Evolutionary conservation across 2,113 vertebrate species (phyloP), one percentile per base, ranked within the genome.

Genomic region (Phyllostomus hastatus): DNA sequence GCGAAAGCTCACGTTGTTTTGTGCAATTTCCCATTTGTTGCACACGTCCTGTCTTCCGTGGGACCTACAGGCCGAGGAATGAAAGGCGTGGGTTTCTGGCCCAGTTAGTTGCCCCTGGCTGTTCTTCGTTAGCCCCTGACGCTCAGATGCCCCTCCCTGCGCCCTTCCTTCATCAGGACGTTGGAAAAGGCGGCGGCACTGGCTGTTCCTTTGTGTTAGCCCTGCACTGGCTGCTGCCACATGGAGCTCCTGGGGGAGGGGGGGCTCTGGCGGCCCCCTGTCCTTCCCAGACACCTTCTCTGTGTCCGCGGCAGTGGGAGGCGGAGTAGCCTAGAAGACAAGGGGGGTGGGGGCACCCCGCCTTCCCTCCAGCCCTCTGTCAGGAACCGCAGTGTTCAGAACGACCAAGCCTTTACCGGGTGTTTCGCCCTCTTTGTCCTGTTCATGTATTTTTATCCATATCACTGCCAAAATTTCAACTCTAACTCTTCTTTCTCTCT

Each of bases 231-330:
- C 48, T 43, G 70, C 31, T 24, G 57, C 57, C 7, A 9, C 85
- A n/a, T 28, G 28, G 75, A 11, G 10, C 8, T 48, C 35, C n/a
- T 48, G 41, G 0, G 6, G 43, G 43, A 7, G 46, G 0, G 6
- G 46, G 0, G 6, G 2, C 31, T 19, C 78, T 50, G 10, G 17
- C 5, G 50, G 7, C 50, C 67, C 67, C 2, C 16, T 41, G 15
- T 82, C 26, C 98, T 97, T 99, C 99, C 4, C 99, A 98, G 52
- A 99, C 99, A 67, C 98, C 99, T 99, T 31, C 26, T 61, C 80
- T 57, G 7, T 28, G 33, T 35, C 57, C 28, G n/a, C 4, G 28
- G 24, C 54, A 7, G 24, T 16, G 46, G 52, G 70, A 61, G 82
- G 64, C 12, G 17, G 54, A 31, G 11, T 1, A 75, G 43, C 57